Conservation (phyloP, 2,888 invertebrate genomes). For the Phoronis australis region DNA sequence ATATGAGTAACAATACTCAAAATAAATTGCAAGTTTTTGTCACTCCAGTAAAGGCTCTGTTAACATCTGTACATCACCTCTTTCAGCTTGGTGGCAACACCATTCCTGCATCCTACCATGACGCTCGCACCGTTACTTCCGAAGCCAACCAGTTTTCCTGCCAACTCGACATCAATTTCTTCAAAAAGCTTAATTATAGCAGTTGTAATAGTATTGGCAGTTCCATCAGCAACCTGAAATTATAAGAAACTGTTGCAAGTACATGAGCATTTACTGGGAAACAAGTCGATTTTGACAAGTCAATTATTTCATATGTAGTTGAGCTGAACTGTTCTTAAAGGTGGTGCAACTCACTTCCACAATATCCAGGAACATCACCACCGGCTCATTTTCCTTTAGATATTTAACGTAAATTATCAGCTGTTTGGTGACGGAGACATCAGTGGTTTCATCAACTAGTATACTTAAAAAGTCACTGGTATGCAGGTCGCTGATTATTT, state of each 20-base stretch:
- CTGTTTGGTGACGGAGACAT: constrained; percentile 9
- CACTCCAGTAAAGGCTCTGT: no score
- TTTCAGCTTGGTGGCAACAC: constrained; percentile 7
- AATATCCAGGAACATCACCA: constrained; percentile 4
- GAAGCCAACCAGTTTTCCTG: constrained; percentile 10
- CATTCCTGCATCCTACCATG: constrained; percentile 13
- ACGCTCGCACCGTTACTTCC: constrained; percentile 14
- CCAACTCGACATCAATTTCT: constrained; percentile 4
- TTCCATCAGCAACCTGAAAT: constrained; percentile 12
- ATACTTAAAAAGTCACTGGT: constrained; percentile 6
- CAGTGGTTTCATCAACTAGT: constrained; percentile 15
- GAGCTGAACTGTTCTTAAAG: no score
- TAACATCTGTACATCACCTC: no score
- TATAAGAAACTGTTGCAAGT: no score
- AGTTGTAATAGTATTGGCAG: constrained; percentile 8
- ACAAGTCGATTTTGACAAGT: no score
- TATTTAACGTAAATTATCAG: constrained; percentile 10
- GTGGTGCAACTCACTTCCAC: no score
- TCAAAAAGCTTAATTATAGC: constrained; percentile 1
- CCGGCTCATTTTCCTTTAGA: constrained; percentile 2
- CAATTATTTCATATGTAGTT: no score
- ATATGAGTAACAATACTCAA: no score
- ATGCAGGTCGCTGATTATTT: background rate
- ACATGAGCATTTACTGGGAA: no score
- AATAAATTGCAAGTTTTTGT: no score